Conservation (phyloP, 2,797 vertebrate genomes). For the Caiman crocodilus region DNA sequence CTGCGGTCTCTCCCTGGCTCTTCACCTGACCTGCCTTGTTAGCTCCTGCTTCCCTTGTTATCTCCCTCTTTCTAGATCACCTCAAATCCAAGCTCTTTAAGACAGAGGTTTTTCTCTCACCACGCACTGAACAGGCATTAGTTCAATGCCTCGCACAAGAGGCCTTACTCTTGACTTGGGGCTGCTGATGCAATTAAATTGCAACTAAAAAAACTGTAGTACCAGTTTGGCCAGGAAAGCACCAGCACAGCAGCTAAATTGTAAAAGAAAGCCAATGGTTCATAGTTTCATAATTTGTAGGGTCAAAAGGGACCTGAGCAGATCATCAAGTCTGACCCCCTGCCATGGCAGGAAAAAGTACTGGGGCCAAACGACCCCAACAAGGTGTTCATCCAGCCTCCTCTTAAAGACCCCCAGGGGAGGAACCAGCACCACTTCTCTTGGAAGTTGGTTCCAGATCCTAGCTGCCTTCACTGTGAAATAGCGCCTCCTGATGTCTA, state of each 20-base stretch:
- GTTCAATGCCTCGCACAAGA: neutral
- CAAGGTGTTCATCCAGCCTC: too few relatives aligned
- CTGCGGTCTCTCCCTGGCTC: neutral
- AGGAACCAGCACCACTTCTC: too few relatives aligned
- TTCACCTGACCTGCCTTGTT: neutral
- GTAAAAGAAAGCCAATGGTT: neutral
- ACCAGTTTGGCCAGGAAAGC: neutral
- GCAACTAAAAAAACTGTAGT: neutral
- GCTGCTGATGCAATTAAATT: neutral
- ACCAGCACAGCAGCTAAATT: rapidly evolving
- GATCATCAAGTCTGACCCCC: too few relatives aligned
- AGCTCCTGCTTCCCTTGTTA: neutral
- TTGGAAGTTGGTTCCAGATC: too few relatives aligned
- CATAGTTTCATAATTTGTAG: too few relatives aligned
- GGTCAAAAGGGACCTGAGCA: too few relatives aligned
- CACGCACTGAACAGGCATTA: neutral
- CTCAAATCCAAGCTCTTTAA: neutral
- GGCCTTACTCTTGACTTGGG: neutral
- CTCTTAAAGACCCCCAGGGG: too few relatives aligned
- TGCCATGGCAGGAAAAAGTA: too few relatives aligned
- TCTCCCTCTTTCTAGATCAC: neutral
- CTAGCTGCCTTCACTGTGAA: too few relatives aligned
- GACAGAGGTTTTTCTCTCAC: neutral
- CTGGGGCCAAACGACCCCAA: too few relatives aligned
- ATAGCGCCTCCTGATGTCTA: too few relatives aligned